phyloP scores from a whole-genome alignment of 2,888 invertebrate genomes.

The Argyra leucocephala region DNA sequence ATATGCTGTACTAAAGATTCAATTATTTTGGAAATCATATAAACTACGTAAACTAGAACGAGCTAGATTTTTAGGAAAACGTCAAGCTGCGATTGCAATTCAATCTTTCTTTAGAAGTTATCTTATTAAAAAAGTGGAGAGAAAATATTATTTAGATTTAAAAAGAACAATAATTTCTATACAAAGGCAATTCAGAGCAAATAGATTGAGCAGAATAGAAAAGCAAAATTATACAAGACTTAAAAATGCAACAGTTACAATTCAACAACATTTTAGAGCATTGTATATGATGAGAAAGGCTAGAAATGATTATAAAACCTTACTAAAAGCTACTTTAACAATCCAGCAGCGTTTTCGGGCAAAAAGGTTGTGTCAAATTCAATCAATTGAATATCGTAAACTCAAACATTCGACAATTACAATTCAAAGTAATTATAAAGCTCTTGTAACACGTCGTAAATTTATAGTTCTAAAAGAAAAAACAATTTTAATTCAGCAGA shows the following conservation, averaged over 20 bases:
- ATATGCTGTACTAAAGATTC: constrained; percentile 37
- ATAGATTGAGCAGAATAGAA: constrained; percentile 26
- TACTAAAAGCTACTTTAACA: constrained; percentile 37
- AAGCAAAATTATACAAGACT: constrained; percentile 25
- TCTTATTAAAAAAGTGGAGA: constrained; percentile 27
- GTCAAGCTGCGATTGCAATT: constrained; percentile 25
- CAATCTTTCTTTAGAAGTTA: constrained; percentile 29
- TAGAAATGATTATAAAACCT: constrained; percentile 25
- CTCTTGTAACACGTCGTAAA: constrained; percentile 17
- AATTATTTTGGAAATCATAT: constrained; percentile 38
- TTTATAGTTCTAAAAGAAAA: constrained; percentile 12
- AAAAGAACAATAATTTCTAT: constrained; percentile 22
- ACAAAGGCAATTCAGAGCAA: constrained; percentile 31
- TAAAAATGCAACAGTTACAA: constrained; percentile 29
- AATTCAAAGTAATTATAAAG: constrained; percentile 29
- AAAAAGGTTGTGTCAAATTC: constrained; percentile 24
- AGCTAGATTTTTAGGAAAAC: constrained; percentile 25
- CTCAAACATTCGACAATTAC: constrained; percentile 23
- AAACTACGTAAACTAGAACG: constrained; percentile 26
- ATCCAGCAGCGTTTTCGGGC: constrained; percentile 37
- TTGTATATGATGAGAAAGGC: constrained; percentile 29
- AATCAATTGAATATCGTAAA: constrained; percentile 21
- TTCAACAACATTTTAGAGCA: constrained; percentile 46
- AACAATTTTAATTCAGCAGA: constrained; percentile 20
- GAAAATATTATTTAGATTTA: constrained; percentile 25